Evolutionary conservation across 2,113 vertebrate species (phyloP), one percentile per base, ranked within the genome.

Genomic region (Nanger granti): DNA sequence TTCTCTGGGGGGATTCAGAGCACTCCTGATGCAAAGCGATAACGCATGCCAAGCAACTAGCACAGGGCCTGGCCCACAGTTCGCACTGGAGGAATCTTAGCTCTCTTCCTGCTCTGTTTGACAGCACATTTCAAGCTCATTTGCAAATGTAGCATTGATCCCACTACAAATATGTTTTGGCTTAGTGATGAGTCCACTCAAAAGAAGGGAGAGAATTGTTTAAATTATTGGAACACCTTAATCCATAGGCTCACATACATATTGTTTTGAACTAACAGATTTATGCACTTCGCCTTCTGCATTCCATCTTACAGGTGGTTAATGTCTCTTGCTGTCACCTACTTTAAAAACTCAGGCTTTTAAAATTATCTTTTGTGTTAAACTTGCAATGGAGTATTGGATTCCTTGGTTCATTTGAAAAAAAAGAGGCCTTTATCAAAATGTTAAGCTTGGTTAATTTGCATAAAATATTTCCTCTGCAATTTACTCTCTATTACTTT

Each of bases 381-480:
- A 94, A 97, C 95, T 98, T 95, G 95, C 95, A 85, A 52, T 89
- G 79, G 94, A 97, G 87, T 91, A 89, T 97, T 97, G 90, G 95
- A 97, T 98, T 98, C 89, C 80, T 97, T 93, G 84, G 84, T 97
- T 97, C 91, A 49, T 95, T 47, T 34, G 7, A 15, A 57, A 18
- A 18, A 92, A 92, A 95, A 97, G 97, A 96, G 83, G 47, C 89
- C 92, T 98, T 98, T 98, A 98, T 98, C 97, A 97, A 97, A 97
- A 95, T 95, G 97, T 98, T 98, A 98, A 97, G 97, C 89, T 97
- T 97, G 95, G 96, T 96, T 97, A 98, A 98, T 98, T 98, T 98
- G 97, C 98, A 98, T 98, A 97, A 98, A 98, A 97, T 97, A 98
- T 98, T 97, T 98, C 87, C 87, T 94, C 69, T 18, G 96, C 98